A percentile compares a stretch with the other conserved stretches of the same genome.
These are phyloP conservation scores for Physocephala rufipes DNA, from an alignment of 2,888 invertebrate genomes.

Conservation along the genomic window DNA sequence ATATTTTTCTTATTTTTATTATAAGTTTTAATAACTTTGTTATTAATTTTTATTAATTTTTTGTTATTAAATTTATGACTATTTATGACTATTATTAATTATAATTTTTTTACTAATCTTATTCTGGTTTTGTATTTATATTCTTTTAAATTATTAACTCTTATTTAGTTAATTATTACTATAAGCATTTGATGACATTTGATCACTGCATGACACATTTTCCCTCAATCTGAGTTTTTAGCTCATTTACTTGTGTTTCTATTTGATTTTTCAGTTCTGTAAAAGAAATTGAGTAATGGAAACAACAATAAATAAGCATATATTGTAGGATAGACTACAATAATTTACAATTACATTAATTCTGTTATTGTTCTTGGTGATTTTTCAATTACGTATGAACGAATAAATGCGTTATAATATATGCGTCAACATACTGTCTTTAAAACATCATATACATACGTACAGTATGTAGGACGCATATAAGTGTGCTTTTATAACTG, in stretches of 20 bases:
- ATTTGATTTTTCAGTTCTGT: constrained; percentile 96
- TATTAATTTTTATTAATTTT: too few relatives aligned
- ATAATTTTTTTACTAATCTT: constrained; percentile 27
- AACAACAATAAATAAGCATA: constrained; percentile 67
- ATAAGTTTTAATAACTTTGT: too few relatives aligned
- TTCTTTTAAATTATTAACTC: constrained; percentile 41
- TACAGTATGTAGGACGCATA: constrained; percentile 34
- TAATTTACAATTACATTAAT: constrained; percentile 37
- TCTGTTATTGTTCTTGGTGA: constrained; percentile 10
- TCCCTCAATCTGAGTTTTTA: constrained; percentile 96
- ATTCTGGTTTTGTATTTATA: constrained; percentile 37
- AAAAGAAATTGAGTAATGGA: constrained; percentile 69
- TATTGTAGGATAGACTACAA: constrained; percentile 65
- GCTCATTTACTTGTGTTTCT: constrained; percentile 96
- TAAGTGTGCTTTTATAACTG: neutral
- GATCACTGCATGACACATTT: constrained; percentile 95
- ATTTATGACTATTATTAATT: constrained; percentile 4
- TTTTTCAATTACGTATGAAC: constrained; percentile 28
- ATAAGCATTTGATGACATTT: constrained; percentile 64
- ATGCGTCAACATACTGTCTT: constrained; percentile 19
- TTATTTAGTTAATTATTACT: constrained; percentile 45
- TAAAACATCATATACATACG: neutral
- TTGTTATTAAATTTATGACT: neutral
- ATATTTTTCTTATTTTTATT: neutral
- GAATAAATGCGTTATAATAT: too few relatives aligned